These are phyloP conservation scores for Onychomys torridus DNA, from an alignment of 2,797 vertebrate genomes.

Conservation along the genomic window DNA sequence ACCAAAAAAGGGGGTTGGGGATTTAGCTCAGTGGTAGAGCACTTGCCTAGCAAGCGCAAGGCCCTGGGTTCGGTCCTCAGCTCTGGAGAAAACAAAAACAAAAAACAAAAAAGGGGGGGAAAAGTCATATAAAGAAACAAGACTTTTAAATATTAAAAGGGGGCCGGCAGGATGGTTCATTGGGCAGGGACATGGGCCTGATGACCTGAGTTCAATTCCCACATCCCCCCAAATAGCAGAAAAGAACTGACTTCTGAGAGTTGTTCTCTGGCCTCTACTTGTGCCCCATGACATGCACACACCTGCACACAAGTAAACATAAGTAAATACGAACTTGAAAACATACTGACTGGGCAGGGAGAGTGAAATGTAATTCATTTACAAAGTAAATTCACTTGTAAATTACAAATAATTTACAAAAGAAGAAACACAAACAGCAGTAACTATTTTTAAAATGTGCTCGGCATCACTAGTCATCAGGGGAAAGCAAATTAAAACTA, in stretches of 20 bases:
- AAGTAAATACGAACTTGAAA: neutral
- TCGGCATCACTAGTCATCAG: neutral
- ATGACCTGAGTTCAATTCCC: neutral
- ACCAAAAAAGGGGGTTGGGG: neutral
- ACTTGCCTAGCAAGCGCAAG: too few species aligned
- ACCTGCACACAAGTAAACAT: neutral
- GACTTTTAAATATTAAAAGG: slow-evolving; percentile 4
- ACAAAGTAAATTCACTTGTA: too few species aligned
- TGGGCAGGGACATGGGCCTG: neutral
- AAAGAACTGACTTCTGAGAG: neutral
- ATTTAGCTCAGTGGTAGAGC: too few species aligned
- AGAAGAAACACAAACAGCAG: neutral
- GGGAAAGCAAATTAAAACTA: neutral
- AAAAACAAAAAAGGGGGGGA: neutral
- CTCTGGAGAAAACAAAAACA: too few species aligned
- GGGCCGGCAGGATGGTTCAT: neutral
- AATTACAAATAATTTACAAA: neutral
- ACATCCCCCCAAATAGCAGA: neutral
- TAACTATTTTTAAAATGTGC: neutral
- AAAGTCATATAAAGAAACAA: slow-evolving; percentile 18
- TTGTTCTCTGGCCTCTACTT: neutral
- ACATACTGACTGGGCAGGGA: too few species aligned
- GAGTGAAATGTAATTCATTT: neutral
- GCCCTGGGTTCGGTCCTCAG: too few species aligned
- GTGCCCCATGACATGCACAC: neutral